Conservation (phyloP, 2,888 invertebrate genomes). For the Choristoneura rosaceana region DNA sequence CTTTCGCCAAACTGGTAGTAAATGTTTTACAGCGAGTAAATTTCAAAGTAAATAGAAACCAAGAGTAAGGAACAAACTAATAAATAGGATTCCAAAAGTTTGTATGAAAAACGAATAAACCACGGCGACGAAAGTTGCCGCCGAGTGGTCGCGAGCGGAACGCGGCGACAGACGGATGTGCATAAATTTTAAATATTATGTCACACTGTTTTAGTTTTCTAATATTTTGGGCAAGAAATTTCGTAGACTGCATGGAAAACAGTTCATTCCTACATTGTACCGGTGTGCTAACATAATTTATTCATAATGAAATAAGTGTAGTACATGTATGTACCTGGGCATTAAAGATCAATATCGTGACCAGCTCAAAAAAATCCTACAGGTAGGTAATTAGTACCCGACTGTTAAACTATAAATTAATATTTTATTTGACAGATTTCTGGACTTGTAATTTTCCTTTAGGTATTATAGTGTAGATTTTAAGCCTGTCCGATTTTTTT, state of each 20-base stretch:
- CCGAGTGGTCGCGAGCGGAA: constrained; percentile 26
- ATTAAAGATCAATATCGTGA: too few relatives aligned
- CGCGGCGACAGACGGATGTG: constrained; percentile 32
- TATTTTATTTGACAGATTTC: too few relatives aligned
- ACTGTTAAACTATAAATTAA: too few relatives aligned
- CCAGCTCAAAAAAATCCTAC: too few relatives aligned
- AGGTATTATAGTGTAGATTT: too few relatives aligned
- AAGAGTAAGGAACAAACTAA: constrained; percentile 5
- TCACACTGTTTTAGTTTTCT: constrained; percentile 14
- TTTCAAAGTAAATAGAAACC: constrained; percentile 24
- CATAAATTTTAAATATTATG: constrained; percentile 41
- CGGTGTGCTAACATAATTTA: too few relatives aligned
- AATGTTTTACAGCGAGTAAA: neutral
- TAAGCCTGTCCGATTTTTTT: too few relatives aligned
- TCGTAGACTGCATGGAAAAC: neutral
- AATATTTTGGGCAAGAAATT: neutral
- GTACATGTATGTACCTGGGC: too few relatives aligned
- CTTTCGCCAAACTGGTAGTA: too few relatives aligned
- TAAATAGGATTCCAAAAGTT: constrained; percentile 25
- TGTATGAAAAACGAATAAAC: constrained; percentile 36
- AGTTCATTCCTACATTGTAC: neutral
- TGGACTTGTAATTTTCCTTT: too few relatives aligned
- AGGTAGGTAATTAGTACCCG: too few relatives aligned
- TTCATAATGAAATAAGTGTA: too few relatives aligned
- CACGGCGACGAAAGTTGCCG: constrained; percentile 26